A percentile compares a stretch with the other conserved stretches of the same genome.
Conservation (phyloP, 1,140 invertebrate genomes). For the Drosophila nigrodunni region DNA sequence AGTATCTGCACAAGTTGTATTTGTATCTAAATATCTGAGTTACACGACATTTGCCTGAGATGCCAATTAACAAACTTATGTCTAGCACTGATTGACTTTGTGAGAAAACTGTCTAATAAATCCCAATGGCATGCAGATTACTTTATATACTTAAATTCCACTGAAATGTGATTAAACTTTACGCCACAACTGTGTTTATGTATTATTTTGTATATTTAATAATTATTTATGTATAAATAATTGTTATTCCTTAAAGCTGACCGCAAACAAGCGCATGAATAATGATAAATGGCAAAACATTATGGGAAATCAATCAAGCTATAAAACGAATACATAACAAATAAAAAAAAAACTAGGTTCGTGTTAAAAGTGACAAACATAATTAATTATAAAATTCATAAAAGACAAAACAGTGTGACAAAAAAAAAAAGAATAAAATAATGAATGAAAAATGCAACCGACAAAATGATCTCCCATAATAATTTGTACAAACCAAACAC, state of each 20-base stretch:
- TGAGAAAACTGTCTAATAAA: too few species aligned
- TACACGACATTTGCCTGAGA: too few species aligned
- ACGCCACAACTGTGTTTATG: too few species aligned
- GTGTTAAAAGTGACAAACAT: slow-evolving; percentile 68
- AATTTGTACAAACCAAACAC: slow-evolving; percentile 69
- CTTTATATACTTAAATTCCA: too few species aligned
- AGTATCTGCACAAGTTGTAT: slow-evolving; percentile 41
- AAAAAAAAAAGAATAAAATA: slow-evolving; percentile 35
- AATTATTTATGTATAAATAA: neutral
- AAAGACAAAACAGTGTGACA: slow-evolving; percentile 55
- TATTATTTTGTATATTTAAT: neutral
- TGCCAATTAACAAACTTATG: too few species aligned
- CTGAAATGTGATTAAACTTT: neutral
- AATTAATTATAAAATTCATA: slow-evolving; percentile 78
- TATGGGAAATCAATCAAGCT: slow-evolving; percentile 69
- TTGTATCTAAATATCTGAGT: neutral
- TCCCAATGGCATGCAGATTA: too few species aligned
- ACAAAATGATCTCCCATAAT: slow-evolving; percentile 78
- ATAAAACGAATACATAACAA: slow-evolving; percentile 24
- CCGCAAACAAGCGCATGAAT: neutral
- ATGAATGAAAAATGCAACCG: slow-evolving; percentile 70
- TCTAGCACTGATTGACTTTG: too few species aligned
- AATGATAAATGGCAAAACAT: slow-evolving; percentile 63
- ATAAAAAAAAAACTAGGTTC: slow-evolving; percentile 1
- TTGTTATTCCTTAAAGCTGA: neutral